Evolutionary conservation across 2,888 invertebrate genomes (phyloP).

Genomic region (Oxyscelio sp.): DNA sequence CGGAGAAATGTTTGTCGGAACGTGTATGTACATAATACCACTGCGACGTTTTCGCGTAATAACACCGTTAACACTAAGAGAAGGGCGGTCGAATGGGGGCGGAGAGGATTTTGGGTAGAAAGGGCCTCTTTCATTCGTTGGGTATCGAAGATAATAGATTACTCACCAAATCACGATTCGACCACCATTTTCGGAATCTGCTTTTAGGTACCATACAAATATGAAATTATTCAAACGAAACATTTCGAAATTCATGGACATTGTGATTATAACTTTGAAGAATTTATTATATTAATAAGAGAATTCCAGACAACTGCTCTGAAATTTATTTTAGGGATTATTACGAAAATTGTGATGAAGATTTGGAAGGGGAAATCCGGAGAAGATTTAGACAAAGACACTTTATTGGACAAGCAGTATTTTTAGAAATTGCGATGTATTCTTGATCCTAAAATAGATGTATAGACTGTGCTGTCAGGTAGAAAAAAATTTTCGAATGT

Average conservation of each 20-base stretch:
- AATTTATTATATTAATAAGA: slow-evolving; percentile 8
- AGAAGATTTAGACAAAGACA: too few relatives aligned
- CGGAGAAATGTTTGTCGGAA: slow-evolving; percentile 59
- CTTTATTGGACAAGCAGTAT: too few relatives aligned
- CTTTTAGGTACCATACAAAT: background rate
- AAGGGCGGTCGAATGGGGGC: slow-evolving; percentile 69
- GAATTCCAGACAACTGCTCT: background rate
- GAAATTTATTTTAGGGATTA: background rate
- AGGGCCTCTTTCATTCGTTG: slow-evolving; percentile 76
- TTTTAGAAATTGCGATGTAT: too few relatives aligned
- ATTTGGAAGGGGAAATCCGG: too few relatives aligned
- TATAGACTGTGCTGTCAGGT: too few relatives aligned
- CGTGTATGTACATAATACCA: slow-evolving; percentile 37
- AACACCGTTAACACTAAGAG: slow-evolving; percentile 34
- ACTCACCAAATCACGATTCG: slow-evolving; percentile 43
- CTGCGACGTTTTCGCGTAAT: slow-evolving; percentile 34
- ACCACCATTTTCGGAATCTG: background rate
- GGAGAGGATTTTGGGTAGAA: slow-evolving; percentile 76
- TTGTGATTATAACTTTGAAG: background rate
- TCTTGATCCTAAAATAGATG: too few relatives aligned
- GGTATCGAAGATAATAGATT: slow-evolving; percentile 68
- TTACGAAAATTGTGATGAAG: too few relatives aligned
- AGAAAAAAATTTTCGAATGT: too few relatives aligned
- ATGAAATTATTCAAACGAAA: background rate
- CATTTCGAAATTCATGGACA: background rate